Base-by-base conservation (phyloP, 2,888 invertebrate species). In the Phortica okadai region DNA sequence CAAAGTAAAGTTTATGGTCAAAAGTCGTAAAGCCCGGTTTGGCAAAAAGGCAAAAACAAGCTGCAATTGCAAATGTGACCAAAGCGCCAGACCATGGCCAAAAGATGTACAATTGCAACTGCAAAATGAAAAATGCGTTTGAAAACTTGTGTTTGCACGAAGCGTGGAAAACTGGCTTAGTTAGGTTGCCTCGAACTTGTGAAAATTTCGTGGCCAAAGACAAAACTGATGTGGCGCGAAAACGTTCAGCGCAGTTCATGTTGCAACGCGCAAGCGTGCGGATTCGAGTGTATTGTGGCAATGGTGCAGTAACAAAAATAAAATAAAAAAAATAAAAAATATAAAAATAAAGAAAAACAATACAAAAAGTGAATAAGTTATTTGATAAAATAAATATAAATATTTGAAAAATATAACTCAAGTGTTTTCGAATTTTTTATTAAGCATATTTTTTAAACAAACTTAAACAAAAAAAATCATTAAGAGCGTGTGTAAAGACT, bases 221-320 rank as follows among this genome's bases (percentile, higher is more conserved):
- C 87, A 87, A 87, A 87, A 87, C 86, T 85, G 80, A 84, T 83
- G 83, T 85, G 83, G 82, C 82, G 84, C 82, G 84, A 84, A 87
- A 85, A 82, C 84, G 77, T 64, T 80, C 81, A 82, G 82, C 86
- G 86, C 88, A 88, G 88, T 88, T 88, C 83, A 82, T 80, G 76
- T 81, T 83, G 83, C 84, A 85, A 79, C 87, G 85, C 86, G 87
- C 85, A 82, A 83, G 83, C 85, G 88, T 86, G 78, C 87, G 87
- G 88, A 82, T 86, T 83, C 81, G 79, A 80, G 11, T 74, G 21
- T 62, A 75, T 74, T 77, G 11, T 42, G 14, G 11, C 76, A 75
- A 59, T 79, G 76, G 33, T 72, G 76, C 45, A 21, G 78, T 76
- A 79, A 82, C 77, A 82, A 77, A 81, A 82, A 81, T 76, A 85